These are phyloP conservation scores for Ornithoptera priamus DNA, from an alignment of 2,888 invertebrate species.

Conservation along the genomic window DNA sequence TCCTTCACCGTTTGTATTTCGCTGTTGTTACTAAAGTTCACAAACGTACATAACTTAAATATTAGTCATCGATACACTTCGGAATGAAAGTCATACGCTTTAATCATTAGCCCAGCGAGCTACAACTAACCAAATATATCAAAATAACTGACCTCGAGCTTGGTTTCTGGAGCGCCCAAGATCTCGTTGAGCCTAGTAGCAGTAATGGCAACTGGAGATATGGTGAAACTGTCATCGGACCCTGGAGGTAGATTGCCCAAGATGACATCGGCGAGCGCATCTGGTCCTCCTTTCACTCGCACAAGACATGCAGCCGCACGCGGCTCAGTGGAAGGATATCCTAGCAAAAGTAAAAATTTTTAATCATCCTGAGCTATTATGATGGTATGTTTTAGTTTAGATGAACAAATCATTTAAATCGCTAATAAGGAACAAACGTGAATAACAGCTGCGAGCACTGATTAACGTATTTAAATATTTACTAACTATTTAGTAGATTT, in stretches of 20 bases:
- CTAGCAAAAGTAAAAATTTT: slow-evolving; percentile 36
- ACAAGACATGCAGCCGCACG: slow-evolving; percentile 58
- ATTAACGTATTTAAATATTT: too few relatives aligned
- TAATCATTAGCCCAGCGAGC: too few relatives aligned
- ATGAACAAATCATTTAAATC: too few relatives aligned
- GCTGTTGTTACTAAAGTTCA: too few relatives aligned
- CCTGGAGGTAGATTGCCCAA: slow-evolving; percentile 62
- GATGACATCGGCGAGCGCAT: slow-evolving; percentile 55
- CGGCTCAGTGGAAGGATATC: slow-evolving; percentile 55
- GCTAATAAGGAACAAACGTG: too few relatives aligned
- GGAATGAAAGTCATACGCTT: too few relatives aligned
- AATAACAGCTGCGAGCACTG: too few relatives aligned
- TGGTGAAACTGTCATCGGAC: slow-evolving; percentile 63
- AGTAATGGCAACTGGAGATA: slow-evolving; percentile 60
- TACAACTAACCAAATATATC: not conserved
- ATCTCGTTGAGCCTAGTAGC: slow-evolving; percentile 56
- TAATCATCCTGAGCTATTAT: not conserved
- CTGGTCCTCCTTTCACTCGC: slow-evolving; percentile 49
- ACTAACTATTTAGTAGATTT: too few relatives aligned
- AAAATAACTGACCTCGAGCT: slow-evolving; percentile 48
- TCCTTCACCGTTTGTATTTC: too few relatives aligned
- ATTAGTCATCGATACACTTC: too few relatives aligned
- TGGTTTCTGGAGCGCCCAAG: slow-evolving; percentile 64
- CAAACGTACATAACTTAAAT: too few relatives aligned
- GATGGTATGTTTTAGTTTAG: too few relatives aligned